Evolutionary conservation across 2,113 vertebrate species (phyloP), one percentile per base, ranked within the genome.

Genomic region (Callocephalon fimbriatum): DNA sequence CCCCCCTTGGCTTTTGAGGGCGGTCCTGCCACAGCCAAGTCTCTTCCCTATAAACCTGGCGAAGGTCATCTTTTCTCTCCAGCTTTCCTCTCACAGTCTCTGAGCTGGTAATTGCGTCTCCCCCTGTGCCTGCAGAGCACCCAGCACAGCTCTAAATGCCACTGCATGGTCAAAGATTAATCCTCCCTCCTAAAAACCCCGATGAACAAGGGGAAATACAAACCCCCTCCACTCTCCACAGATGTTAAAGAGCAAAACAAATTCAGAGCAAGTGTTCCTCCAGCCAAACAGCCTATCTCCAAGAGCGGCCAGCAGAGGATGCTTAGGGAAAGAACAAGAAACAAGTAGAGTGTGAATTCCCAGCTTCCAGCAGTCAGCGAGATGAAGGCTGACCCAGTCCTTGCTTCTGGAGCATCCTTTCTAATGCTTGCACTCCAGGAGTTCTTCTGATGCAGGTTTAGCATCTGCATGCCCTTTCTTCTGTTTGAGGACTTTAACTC

Each of bases 281-380:
- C 71, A 78, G 56, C 44, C 5, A 27, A 77, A 40, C 84, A 93
- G 95, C 90, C 70, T 42, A 0, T 75, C 92, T 96, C 92, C 90
- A 78, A 26, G 47, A 91, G 61, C 10, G 92, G 90, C 96, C 95
- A 96, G 94, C 92, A 96, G 95, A 97, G 95, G 96, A 95, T 96
- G 95, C 96, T 94, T 97, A 32, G 88, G 70, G 90, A 72, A 94
- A 94, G 92, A 97, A 13, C 27, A 93, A 96, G 80, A 80, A 95
- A 74, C 21, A 13, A 93, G 65, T 8, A 37, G 44, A 88, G 81
- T 38, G 12, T 4, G 37, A 68, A 85, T 88, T 72, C 32, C 47
- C 71, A 58, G 70, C n/a, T 68, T 40, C 53, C 61, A 84, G 95
- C 59, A 62, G 44, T 26, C 68, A 50, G 61, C 5, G 32, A 68